phyloP scores from a whole-genome alignment of 2,888 invertebrate genomes.

The Platyscelio sp. region DNA sequence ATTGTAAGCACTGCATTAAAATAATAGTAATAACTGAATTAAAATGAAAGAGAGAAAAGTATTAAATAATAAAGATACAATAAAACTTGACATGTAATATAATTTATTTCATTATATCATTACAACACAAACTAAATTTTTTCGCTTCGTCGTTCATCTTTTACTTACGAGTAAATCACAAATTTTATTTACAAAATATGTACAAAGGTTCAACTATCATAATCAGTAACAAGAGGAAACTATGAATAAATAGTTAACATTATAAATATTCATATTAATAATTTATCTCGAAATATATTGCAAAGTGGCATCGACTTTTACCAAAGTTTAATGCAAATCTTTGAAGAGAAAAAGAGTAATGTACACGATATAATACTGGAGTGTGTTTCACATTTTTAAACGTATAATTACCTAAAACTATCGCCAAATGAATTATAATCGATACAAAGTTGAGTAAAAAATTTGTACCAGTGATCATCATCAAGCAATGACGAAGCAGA shows the following conservation, averaged over 20 bases:
- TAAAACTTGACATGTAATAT: slow-evolving; percentile 81
- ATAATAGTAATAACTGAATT: no score
- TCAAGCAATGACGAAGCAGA: slow-evolving; percentile 57
- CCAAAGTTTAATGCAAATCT: slow-evolving; percentile 45
- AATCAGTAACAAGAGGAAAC: slow-evolving; percentile 70
- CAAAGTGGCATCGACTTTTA: slow-evolving; percentile 56
- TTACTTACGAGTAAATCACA: slow-evolving; percentile 69
- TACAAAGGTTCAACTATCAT: slow-evolving; percentile 69
- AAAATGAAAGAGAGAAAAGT: no score
- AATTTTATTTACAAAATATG: slow-evolving; percentile 70
- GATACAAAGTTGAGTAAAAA: slow-evolving; percentile 47
- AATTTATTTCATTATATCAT: slow-evolving; percentile 84
- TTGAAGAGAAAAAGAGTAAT: slow-evolving; percentile 41
- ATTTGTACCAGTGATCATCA: slow-evolving; percentile 56
- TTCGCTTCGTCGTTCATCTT: slow-evolving; percentile 70
- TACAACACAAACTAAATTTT: slow-evolving; percentile 83
- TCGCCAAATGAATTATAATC: slow-evolving; percentile 46
- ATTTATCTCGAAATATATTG: slow-evolving; percentile 64
- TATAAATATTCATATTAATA: slow-evolving; percentile 65
- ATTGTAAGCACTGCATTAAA: no score
- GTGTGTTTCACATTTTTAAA: slow-evolving; percentile 40
- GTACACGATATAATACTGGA: slow-evolving; percentile 68
- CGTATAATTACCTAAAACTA: slow-evolving; percentile 55
- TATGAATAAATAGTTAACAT: slow-evolving; percentile 68
- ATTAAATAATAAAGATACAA: no score